These are phyloP conservation scores for Sinocyclocheilus maitianheensis DNA, from an alignment of 2,113 vertebrate species.

Conservation along the genomic window DNA sequence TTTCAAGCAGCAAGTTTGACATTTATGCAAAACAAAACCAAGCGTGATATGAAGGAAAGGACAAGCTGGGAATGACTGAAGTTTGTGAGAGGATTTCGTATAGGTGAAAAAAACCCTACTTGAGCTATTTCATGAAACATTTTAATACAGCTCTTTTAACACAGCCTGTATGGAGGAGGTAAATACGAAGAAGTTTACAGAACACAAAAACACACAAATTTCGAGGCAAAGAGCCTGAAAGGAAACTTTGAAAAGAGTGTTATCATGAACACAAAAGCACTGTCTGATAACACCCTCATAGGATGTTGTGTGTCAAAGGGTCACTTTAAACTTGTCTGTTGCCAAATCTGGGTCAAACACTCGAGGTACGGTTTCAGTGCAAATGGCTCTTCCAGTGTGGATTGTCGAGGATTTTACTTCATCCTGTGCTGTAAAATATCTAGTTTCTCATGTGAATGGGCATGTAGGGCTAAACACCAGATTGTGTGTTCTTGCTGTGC, in stretches of 20 bases:
- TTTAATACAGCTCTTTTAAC: background rate
- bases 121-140: background rate
- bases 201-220: background rate
- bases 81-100: background rate
- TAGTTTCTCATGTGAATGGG: slow-evolving; percentile 28
- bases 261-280: background rate
- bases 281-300: background rate
- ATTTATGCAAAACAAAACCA: slow-evolving; percentile 73
- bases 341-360: slow-evolving; percentile 35
- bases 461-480: slow-evolving; percentile 29
- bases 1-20: slow-evolving; percentile 77
- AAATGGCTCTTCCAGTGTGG: slow-evolving; percentile 16
- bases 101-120: background rate
- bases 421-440: slow-evolving; percentile 32
- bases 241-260: background rate
- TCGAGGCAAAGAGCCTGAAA: background rate
- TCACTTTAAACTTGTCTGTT: slow-evolving; percentile 37
- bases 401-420: slow-evolving; percentile 9
- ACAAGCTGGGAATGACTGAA: slow-evolving; percentile 1
- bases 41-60: slow-evolving; percentile 23
- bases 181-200: background rate
- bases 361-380: slow-evolving; percentile 25
- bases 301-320: slow-evolving; percentile 26
- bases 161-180: background rate
- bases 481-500: slow-evolving; percentile 15